Base-by-base conservation (phyloP, 92 coral and sea anemone genomes). In the Virgularia gustaviana region DNA sequence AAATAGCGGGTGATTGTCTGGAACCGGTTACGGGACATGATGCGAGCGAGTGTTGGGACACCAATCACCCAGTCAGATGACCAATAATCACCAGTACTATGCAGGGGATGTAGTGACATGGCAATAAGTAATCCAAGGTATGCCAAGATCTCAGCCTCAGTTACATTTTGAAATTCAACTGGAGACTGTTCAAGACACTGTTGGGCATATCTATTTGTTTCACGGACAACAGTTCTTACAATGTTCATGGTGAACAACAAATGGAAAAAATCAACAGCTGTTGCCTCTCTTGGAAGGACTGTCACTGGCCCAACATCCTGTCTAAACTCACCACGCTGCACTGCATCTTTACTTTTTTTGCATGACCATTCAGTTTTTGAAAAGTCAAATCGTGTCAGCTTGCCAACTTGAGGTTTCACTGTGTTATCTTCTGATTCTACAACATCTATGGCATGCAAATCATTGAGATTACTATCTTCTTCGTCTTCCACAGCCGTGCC, bases 81-180 rank as follows among this genome's bases (percentile, higher is more conserved):
- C 78, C 71, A 73, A 43, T 73, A 58, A 59, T 73, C 79, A n/a
- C n/a, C n/a, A n/a, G n/a, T n/a, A n/a, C n/a, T n/a, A n/a, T n/a
- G n/a, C n/a, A n/a, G n/a, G n/a, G n/a, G n/a, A n/a, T n/a, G n/a
- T n/a, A n/a, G n/a, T n/a, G n/a, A n/a, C n/a, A n/a, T n/a, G n/a
- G n/a, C n/a, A n/a, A n/a, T n/a, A n/a, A n/a, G 35, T 16, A 72
- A 31, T 25, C 79, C 79, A 57, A 73, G 44, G 49, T 57, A 73
- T 36, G 79, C 79, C n/a, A 20, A 57, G n/a, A 73, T 16, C 30
- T 73, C 79, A 20, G 39, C 32, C 30, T 18, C 6, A 31, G 71
- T 56, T 1, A 31, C 37, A 35, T 57, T 70, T 34, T 18, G 1
- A 66, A 66, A 73, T n/a, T n/a, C 60, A 58, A 36, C 18, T 38